Evolutionary conservation across 2,797 vertebrate species (phyloP).

Genomic region (Eurystomus glaucurus): DNA sequence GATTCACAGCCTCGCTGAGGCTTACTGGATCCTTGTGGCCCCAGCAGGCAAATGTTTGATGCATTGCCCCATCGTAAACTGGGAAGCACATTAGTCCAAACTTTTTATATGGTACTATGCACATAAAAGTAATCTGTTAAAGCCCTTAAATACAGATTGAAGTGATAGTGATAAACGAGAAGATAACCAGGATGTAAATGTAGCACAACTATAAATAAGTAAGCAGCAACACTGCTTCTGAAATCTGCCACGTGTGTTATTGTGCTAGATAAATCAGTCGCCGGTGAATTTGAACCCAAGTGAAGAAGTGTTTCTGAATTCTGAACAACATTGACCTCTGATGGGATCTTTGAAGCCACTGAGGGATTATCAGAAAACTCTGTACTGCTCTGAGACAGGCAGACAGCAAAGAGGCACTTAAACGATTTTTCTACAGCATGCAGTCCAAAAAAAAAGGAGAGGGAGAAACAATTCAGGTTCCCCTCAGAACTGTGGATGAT

Average conservation of each 20-base stretch:
- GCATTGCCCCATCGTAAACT: not conserved
- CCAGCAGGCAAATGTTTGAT: not conserved
- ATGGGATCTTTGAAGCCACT: slow-evolving; percentile 3
- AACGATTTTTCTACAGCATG: not conserved
- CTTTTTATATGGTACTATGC: not conserved
- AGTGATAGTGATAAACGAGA: not conserved
- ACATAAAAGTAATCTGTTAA: not conserved
- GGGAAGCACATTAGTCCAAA: not conserved
- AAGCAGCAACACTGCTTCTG: not conserved
- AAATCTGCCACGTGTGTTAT: fast-evolving
- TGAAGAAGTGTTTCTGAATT: not conserved
- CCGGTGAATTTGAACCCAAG: not conserved
- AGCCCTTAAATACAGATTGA: not conserved
- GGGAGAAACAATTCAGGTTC: not conserved
- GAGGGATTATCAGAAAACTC: not conserved
- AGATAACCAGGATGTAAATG: not conserved
- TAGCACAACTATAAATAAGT: not conserved
- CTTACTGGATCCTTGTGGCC: not conserved
- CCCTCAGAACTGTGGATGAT: not conserved
- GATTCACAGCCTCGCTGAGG: not conserved
- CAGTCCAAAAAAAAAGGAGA: not conserved
- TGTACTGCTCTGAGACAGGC: not conserved
- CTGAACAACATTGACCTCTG: not conserved
- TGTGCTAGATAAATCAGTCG: not conserved
- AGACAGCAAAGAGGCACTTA: slow-evolving; percentile 42